phyloP scores from a whole-genome alignment of 2,113 vertebrate genomes.

The Pituophis catenifer region DNA sequence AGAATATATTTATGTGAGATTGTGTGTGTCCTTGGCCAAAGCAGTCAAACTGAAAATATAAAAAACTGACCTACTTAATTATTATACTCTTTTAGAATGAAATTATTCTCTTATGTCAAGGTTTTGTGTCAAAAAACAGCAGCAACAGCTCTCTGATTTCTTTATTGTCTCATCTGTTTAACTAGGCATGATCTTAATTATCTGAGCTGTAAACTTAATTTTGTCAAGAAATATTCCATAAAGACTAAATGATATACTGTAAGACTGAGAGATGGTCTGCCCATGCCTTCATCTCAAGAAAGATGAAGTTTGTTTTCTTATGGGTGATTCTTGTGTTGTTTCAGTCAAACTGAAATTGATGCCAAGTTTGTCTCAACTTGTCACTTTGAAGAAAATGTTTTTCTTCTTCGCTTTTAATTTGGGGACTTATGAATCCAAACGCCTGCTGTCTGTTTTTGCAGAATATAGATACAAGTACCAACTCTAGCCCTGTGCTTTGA shows the following conservation, averaged over 20 bases:
- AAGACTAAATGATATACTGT: conserved; percentile 2
- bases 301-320: conserved; percentile 16
- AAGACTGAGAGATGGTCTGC: not conserved
- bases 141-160: conserved; percentile 21
- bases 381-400: conserved; percentile 42
- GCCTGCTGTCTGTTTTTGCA: conserved; percentile 29
- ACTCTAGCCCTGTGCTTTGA: not conserved
- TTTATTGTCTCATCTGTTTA: conserved; percentile 49
- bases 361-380: conserved; percentile 44
- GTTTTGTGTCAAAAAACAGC: not conserved
- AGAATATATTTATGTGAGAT: not conserved
- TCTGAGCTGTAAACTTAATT: conserved; percentile 40
- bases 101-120: conserved; percentile 7
- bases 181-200: conserved; percentile 46
- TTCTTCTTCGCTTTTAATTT: conserved; percentile 48
- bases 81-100: not conserved
- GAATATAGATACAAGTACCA: conserved; percentile 58
- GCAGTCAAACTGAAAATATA: not conserved
- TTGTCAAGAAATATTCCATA: conserved; percentile 29
- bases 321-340: conserved; percentile 16
- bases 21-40: not conserved
- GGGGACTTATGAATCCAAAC: conserved; percentile 49
- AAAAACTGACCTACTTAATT: not conserved
- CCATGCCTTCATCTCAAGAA: not conserved
- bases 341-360: conserved; percentile 46